Conservation (phyloP, 2,113 vertebrate genomes). For the Podarcis cretensis region DNA sequence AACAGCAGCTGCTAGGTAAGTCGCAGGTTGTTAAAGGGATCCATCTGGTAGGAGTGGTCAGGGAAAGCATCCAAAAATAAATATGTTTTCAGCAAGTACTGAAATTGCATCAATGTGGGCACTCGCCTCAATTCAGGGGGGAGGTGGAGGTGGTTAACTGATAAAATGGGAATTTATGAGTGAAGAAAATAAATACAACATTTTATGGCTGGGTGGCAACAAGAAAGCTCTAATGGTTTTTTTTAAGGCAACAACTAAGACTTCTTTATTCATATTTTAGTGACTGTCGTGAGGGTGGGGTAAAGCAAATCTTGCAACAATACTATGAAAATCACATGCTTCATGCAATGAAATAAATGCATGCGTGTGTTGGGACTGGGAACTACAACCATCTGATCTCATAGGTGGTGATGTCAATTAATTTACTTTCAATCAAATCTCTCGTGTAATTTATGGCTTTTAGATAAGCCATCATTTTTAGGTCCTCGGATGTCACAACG, state of each 20-base stretch:
- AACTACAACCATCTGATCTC: conserved; percentile 29
- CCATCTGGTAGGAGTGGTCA: too few species aligned
- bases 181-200: conserved; percentile 14
- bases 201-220: background rate
- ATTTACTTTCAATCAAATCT: conserved; percentile 43
- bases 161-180: background rate
- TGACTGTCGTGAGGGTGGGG: background rate
- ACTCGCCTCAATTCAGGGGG: too few species aligned
- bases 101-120: too few species aligned
- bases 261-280: background rate
- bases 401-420: conserved; percentile 28
- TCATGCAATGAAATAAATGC: conserved; percentile 1
- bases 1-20: too few species aligned
- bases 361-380: conserved; percentile 11
- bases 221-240: conserved; percentile 1
- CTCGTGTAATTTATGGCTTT: conserved; percentile 26
- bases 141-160: background rate
- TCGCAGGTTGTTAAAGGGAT: too few species aligned
- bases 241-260: background rate
- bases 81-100: too few species aligned
- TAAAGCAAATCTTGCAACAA: background rate
- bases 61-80: too few species aligned
- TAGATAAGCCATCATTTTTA: conserved; percentile 34
- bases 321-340: conserved; percentile 5
- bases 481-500: conserved; percentile 6